These are phyloP conservation scores for Delphinus delphis DNA, from an alignment of 2,113 vertebrate genomes.

Conservation along the genomic window DNA sequence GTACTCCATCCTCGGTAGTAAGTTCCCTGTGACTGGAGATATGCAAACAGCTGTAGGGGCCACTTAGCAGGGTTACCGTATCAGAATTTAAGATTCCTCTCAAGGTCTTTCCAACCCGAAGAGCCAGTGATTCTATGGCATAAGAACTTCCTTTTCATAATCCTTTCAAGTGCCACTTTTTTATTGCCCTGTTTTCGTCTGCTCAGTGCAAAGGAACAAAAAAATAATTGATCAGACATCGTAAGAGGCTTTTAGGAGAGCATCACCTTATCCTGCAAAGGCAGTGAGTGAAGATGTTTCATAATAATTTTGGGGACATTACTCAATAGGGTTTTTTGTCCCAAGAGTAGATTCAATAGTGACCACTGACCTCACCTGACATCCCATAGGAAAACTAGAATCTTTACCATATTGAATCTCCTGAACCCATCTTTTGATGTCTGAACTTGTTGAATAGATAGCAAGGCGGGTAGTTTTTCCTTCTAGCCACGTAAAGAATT, in stretches of 20 bases:
- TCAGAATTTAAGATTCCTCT: not conserved
- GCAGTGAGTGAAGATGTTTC: not conserved
- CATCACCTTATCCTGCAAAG: not conserved
- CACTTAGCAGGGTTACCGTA: not conserved
- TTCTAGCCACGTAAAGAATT: not conserved
- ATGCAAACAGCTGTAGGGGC: too few species aligned
- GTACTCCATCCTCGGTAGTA: not conserved
- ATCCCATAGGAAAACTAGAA: not conserved
- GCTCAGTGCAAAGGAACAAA: not conserved
- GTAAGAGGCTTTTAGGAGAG: not conserved
- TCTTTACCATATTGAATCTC: not conserved
- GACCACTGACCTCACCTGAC: not conserved
- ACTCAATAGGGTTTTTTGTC: not conserved
- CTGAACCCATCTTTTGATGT: not conserved
- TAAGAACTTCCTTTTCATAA: not conserved
- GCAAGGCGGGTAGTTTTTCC: not conserved
- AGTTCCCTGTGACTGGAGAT: not conserved
- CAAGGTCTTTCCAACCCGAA: not conserved
- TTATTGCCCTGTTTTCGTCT: not conserved
- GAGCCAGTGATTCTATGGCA: not conserved
- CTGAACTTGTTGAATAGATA: not conserved
- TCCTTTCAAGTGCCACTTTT: not conserved
- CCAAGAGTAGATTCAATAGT: not conserved
- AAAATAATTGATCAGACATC: not conserved
- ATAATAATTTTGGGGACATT: not conserved